Base-by-base conservation (phyloP, 1,140 invertebrate genomes). In the Delia radicum region DNA sequence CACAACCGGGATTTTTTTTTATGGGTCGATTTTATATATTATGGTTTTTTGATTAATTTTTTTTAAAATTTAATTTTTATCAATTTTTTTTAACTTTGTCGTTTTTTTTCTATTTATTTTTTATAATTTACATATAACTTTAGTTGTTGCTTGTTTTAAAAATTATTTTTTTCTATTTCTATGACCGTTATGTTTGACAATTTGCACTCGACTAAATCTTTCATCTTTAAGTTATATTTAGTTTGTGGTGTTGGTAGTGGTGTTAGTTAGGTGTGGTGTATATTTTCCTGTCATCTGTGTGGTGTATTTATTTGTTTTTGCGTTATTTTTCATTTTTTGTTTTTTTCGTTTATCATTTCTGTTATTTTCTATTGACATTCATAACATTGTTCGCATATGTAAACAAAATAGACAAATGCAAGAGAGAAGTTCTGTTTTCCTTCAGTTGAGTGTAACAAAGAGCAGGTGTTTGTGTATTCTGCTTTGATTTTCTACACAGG, bases 141-240 rank as follows among this genome's bases (percentile, higher is more conserved):
- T 33, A 65, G 15, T 18, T 29, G 31, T 67, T 46, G 37, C 21
- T 42, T 67, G n/a, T n/a, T n/a, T n/a, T n/a, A n/a, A n/a, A n/a
- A 8, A 69, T 29, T 27, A 42, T 33, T 65, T 61, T 26, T 33
- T 62, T 55, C 62, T 26, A 21, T 73, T 42, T 76, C n/a, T 73
- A n/a, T 13, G 42, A 42, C 72, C 76, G 76, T 71, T 69, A 46
- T 67, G 67, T 77, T 77, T 69, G 76, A 75, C 76, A 75, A 73
- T 75, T 75, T 73, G 46, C 73, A 73, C 73, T 77, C 76, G 74
- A 77, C 76, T 77, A 69, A 75, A 76, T n/a, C 31, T 33, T 71
- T 27, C 31, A 48, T 37, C n/a, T 46, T 27, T 21, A 33, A 37
- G 42, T 46, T 31, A 46, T 31, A 27, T 46, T 37, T 55, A 72